Evolutionary conservation across 23 tunicate species (phyloP).

Genomic region (Botrylloides violaceus): DNA sequence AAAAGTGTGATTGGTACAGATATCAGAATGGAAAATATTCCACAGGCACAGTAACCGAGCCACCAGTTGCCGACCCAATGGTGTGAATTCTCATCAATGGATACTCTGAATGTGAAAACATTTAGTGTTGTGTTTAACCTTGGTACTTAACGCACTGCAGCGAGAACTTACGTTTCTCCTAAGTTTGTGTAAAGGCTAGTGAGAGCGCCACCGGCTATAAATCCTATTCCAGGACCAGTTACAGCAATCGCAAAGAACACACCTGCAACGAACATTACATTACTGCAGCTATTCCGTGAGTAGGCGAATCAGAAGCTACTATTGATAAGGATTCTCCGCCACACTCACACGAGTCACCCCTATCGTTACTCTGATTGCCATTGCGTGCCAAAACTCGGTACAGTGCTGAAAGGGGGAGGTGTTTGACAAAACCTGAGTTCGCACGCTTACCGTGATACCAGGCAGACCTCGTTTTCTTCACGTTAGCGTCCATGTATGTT

Average conservation of each 20-base stretch:
- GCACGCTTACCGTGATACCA: conserved; percentile 64
- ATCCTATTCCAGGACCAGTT: conserved; percentile 76
- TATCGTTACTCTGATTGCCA: too few relatives aligned
- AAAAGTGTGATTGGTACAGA: conserved; percentile 7
- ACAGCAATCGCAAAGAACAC: conserved; percentile 41
- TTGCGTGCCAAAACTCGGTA: too few relatives aligned
- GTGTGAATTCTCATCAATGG: background rate
- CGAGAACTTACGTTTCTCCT: conserved; percentile 37
- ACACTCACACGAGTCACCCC: too few relatives aligned
- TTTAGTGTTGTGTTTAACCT: background rate
- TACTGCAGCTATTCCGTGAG: too few relatives aligned
- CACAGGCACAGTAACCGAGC: conserved; percentile 17
- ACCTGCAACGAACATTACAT: too few relatives aligned
- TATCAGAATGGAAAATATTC: background rate
- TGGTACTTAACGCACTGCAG: background rate
- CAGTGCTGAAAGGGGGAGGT: too few relatives aligned
- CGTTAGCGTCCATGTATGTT: conserved; percentile 87
- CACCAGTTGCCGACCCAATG: conserved; percentile 25
- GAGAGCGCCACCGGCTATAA: conserved; percentile 42
- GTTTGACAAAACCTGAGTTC: too few relatives aligned
- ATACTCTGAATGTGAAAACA: conserved; percentile 13
- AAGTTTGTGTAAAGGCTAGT: conserved; percentile 43
- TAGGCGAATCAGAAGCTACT: too few relatives aligned
- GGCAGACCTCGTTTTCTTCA: conserved; percentile 48
- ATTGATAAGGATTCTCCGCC: too few relatives aligned